phyloP scores from a whole-genome alignment of 2,113 vertebrate species.

The Heterotis niloticus region DNA sequence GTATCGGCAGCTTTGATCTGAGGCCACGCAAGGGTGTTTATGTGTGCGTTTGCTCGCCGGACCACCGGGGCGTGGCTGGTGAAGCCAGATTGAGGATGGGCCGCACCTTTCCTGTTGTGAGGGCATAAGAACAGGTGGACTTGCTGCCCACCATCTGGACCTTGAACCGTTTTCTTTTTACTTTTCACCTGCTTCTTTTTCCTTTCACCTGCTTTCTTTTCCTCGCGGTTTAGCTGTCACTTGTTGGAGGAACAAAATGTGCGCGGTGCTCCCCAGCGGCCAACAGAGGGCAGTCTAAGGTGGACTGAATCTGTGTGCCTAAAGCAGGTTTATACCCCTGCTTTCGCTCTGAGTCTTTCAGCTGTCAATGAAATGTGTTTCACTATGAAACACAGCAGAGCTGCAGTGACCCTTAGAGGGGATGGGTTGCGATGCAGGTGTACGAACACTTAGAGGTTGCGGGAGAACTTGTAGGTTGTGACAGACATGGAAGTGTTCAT shows the following conservation, averaged over 20 bases:
- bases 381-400: too few species aligned
- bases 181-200: background rate
- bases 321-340: too few species aligned
- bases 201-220: background rate
- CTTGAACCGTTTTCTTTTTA: background rate
- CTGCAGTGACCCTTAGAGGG: too few species aligned
- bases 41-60: background rate
- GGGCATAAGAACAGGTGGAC: background rate
- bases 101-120: background rate
- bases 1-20: conserved; percentile 17
- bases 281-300: conserved; percentile 2
- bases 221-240: background rate
- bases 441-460: too few species aligned
- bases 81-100: background rate
- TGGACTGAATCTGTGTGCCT: too few species aligned
- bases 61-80: background rate
- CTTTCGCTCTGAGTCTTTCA: too few species aligned
- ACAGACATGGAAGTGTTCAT: too few species aligned
- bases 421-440: too few species aligned
- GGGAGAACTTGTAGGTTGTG: too few species aligned
- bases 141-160: background rate
- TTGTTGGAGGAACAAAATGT: background rate
- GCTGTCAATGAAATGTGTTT: too few species aligned
- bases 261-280: background rate
- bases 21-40: conserved; percentile 4